Evolutionary conservation across 2,113 vertebrate species (phyloP).

Genomic region (Stictonetta naevosa): DNA sequence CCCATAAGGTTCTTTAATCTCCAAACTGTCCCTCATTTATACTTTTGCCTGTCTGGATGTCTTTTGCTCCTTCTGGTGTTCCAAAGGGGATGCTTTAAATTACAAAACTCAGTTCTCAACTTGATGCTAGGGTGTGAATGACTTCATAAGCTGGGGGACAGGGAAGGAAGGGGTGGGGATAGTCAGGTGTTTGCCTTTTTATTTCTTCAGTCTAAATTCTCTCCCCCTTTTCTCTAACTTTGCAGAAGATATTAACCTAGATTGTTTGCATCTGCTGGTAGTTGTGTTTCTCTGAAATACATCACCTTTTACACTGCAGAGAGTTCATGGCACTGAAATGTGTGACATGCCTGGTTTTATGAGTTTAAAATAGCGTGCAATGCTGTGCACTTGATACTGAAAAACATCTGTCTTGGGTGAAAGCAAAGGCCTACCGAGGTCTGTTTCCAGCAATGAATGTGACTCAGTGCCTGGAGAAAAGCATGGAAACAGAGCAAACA

Average conservation of each 20-base stretch:
- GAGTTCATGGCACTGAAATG: accelerated
- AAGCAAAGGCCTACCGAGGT: background rate
- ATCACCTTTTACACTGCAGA: background rate
- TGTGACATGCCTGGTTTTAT: background rate
- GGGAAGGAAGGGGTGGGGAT: background rate
- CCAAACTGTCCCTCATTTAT: background rate
- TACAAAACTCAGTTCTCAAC: background rate
- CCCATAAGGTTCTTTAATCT: constrained; percentile 6
- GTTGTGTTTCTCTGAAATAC: background rate
- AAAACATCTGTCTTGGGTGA: background rate
- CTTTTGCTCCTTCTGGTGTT: background rate
- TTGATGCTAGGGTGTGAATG: background rate
- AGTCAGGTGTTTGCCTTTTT: background rate
- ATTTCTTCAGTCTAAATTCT: background rate
- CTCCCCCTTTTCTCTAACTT: background rate
- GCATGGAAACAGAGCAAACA: background rate
- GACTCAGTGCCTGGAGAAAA: background rate
- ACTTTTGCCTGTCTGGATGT: background rate
- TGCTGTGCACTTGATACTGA: background rate
- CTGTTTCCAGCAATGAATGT: background rate
- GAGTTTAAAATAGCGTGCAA: background rate
- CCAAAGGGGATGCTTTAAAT: background rate
- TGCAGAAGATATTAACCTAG: background rate
- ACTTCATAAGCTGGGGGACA: background rate
- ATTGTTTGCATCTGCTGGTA: background rate